Evolutionary conservation across 2,888 invertebrate genomes (phyloP).

Genomic region (Buathra laborator): DNA sequence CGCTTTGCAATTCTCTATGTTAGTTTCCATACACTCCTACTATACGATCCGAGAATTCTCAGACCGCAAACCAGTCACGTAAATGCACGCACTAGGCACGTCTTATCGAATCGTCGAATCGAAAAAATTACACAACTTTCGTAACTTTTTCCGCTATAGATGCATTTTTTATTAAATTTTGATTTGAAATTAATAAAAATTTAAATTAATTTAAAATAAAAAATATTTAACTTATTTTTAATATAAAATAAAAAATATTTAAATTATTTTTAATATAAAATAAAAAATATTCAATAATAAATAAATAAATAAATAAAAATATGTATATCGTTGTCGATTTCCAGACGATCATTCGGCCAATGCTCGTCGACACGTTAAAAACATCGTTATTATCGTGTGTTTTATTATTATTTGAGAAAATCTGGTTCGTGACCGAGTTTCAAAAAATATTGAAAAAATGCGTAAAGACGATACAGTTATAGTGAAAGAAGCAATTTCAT

Average conservation of each 20-base stretch:
- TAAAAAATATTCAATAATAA: too few relatives aligned
- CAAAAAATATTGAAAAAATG: not conserved
- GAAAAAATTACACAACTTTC: constrained; percentile 15
- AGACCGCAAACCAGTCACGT: constrained; percentile 37
- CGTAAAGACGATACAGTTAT: not conserved
- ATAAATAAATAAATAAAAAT: too few relatives aligned
- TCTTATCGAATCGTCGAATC: constrained; percentile 11
- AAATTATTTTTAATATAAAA: too few relatives aligned
- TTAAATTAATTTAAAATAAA: too few relatives aligned
- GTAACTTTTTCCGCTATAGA: not conserved
- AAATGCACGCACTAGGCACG: constrained; percentile 1
- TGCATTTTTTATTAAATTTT: not conserved
- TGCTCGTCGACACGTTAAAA: not conserved
- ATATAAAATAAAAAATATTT: too few relatives aligned
- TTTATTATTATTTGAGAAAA: not conserved
- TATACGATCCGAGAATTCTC: not conserved
- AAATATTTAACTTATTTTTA: too few relatives aligned
- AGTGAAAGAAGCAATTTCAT: too few relatives aligned
- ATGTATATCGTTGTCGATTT: not conserved
- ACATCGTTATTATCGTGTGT: not conserved
- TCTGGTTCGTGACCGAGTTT: not conserved
- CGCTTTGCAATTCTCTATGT: not conserved
- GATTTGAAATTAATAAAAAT: too few relatives aligned
- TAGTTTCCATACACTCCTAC: constrained; percentile 1
- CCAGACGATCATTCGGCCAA: not conserved